phyloP scores from a whole-genome alignment of 2,113 vertebrate genomes.

The Pseudorhombus dupliciocellatus region DNA sequence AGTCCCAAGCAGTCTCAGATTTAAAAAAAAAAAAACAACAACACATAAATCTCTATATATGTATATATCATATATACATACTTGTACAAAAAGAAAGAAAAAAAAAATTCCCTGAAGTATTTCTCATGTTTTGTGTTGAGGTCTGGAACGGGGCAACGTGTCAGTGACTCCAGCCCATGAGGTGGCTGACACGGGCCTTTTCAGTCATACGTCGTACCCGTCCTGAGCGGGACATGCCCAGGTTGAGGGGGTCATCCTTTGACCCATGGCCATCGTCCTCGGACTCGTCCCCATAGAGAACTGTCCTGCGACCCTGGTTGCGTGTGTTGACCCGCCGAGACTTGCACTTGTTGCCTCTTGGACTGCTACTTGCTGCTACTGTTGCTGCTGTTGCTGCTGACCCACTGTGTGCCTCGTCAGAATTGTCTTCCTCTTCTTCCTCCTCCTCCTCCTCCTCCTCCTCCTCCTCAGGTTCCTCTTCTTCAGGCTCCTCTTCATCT shows the following conservation, averaged over 20 bases:
- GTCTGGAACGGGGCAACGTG: slow-evolving; percentile 33
- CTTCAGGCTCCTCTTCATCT: slow-evolving; percentile 67
- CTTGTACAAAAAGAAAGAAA: slow-evolving; percentile 64
- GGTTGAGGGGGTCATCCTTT: slow-evolving; percentile 93
- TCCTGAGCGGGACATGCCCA: slow-evolving; percentile 96
- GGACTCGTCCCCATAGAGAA: slow-evolving; percentile 93
- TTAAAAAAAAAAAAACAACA: slow-evolving; percentile 71
- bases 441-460: slow-evolving; percentile 64
- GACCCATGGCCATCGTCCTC: slow-evolving; percentile 89
- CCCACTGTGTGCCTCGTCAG: slow-evolving; percentile 63
- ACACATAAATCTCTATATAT: slow-evolving; percentile 36
- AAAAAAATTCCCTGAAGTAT: slow-evolving; percentile 96
- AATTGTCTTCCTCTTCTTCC: slow-evolving; percentile 73
- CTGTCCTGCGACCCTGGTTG: slow-evolving; percentile 95
- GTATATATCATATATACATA: slow-evolving; percentile 22
- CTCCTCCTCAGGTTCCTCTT: slow-evolving; percentile 77
- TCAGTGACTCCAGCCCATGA: slow-evolving; percentile 99
- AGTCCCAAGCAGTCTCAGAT: slow-evolving; percentile 69
- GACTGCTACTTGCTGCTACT: slow-evolving; percentile 69
- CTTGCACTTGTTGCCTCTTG: slow-evolving; percentile 72
- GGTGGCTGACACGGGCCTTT: slow-evolving; percentile 98
- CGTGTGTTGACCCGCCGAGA: slow-evolving; percentile 91
- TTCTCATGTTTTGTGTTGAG: slow-evolving; percentile 72
- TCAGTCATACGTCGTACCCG: slow-evolving; percentile 98
- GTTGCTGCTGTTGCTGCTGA: not conserved